Percentiles rank a stretch among this genome's conserved stretches.
Evolutionary conservation across 1,140 invertebrate genomes (phyloP).

Genomic region (Zaprionus kolodkinae): DNA sequence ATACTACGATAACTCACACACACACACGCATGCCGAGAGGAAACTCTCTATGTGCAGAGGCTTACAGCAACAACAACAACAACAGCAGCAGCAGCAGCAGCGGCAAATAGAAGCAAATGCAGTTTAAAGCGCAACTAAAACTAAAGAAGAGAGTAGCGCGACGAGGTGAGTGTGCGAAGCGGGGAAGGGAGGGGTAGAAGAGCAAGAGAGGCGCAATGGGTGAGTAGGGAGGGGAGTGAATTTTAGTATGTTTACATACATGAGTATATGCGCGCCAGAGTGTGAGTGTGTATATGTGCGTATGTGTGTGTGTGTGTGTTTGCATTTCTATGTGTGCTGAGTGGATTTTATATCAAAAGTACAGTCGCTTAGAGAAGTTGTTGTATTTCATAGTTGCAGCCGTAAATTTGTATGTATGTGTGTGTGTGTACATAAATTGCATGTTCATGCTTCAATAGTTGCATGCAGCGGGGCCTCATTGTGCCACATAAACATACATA

Average conservation of each 20-base stretch:
- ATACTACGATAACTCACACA: constrained; percentile 35
- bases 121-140: constrained; percentile 82
- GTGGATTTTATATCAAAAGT: constrained; percentile 79
- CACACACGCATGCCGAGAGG: constrained; percentile 9
- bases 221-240: constrained; percentile 19
- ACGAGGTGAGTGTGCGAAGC: constrained; percentile 31
- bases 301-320: constrained; percentile 35
- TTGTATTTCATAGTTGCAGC: constrained; percentile 74
- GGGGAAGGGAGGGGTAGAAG: not conserved
- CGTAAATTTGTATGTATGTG: constrained; percentile 15
- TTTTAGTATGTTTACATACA: constrained; percentile 44
- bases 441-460: constrained; percentile 81
- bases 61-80: constrained; percentile 61
- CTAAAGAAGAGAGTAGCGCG: constrained; percentile 64
- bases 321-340: constrained; percentile 65
- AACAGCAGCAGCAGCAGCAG: constrained; percentile 53
- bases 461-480: constrained; percentile 63
- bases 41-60: constrained; percentile 56
- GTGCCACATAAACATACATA: constrained; percentile 18
- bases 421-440: constrained; percentile 71
- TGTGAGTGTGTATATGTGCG: constrained; percentile 13
- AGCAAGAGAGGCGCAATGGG: not conserved
- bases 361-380: constrained; percentile 67
- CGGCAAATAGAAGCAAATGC: constrained; percentile 63
- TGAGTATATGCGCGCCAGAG: not conserved